Percentiles rank a stretch among this genome's conserved stretches.
phyloP scores from a whole-genome alignment of 2,888 invertebrate genomes.

The Agrochola lota region DNA sequence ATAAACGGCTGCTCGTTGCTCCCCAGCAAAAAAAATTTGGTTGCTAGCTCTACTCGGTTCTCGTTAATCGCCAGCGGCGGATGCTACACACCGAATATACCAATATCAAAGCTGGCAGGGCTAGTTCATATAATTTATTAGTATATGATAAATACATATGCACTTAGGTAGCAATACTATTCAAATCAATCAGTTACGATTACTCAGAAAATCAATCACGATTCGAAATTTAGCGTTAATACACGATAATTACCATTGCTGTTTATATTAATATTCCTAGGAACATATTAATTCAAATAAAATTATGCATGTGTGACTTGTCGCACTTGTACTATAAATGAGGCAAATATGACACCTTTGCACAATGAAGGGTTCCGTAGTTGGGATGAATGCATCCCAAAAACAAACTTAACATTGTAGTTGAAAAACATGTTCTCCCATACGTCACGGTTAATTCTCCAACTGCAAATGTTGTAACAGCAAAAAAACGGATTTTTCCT shows the following conservation, averaged over 20 bases:
- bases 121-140: neutral
- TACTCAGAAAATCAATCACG: constrained; percentile 6
- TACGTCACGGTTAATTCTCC: too few relatives aligned
- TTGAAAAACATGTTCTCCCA: too few relatives aligned
- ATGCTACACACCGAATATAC: neutral
- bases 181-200: constrained; percentile 30
- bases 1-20: too few relatives aligned
- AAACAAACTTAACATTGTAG: too few relatives aligned
- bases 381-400: too few relatives aligned
- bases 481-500: too few relatives aligned
- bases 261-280: neutral
- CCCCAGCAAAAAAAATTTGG: too few relatives aligned
- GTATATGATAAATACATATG: neutral
- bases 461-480: too few relatives aligned
- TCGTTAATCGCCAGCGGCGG: too few relatives aligned
- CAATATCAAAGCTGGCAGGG: neutral
- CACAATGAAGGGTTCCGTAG: too few relatives aligned
- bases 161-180: neutral
- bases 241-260: neutral
- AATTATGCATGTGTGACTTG: neutral
- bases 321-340: neutral
- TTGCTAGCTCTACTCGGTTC: neutral
- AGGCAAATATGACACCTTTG: too few relatives aligned
- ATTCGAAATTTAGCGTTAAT: neutral
- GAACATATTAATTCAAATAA: neutral